Evolutionary conservation across 2,797 vertebrate species (phyloP).

Genomic region (Phataginus tetradactyla): DNA sequence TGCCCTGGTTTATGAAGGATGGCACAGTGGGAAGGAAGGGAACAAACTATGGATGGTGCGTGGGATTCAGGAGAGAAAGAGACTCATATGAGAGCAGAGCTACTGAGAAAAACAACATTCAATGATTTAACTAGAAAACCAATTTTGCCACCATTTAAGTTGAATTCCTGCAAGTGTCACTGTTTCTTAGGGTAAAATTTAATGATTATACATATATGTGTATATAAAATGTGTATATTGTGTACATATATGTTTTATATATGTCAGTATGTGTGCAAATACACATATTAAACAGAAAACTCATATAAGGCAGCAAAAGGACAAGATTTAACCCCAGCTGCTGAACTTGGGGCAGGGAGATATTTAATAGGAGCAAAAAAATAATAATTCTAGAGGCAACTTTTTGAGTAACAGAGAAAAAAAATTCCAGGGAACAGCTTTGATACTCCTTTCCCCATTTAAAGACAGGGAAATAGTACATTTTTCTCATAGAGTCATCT

Average conservation of each 20-base stretch:
- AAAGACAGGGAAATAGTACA: neutral
- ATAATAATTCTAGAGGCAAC: slow-evolving; percentile 12
- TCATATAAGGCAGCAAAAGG: neutral
- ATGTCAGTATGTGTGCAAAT: neutral
- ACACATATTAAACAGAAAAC: slow-evolving; percentile 11
- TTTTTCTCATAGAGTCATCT: slow-evolving; percentile 8
- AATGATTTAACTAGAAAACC: slow-evolving; percentile 56
- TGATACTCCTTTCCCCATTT: slow-evolving; percentile 18
- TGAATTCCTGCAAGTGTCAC: slow-evolving; percentile 28
- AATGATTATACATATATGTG: neutral
- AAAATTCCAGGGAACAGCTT: slow-evolving; percentile 36
- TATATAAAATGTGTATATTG: neutral
- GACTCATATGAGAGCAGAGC: slow-evolving; percentile 55
- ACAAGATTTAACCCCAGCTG: neutral
- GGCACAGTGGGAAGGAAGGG: slow-evolving; percentile 69
- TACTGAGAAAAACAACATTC: slow-evolving; percentile 56
- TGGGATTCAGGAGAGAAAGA: slow-evolving; percentile 64
- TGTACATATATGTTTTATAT: neutral
- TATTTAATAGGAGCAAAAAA: neutral
- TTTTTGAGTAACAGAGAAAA: slow-evolving; percentile 32
- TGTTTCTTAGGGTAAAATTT: slow-evolving; percentile 45
- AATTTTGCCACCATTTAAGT: slow-evolving; percentile 47
- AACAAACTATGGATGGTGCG: slow-evolving; percentile 62
- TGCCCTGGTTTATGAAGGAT: slow-evolving; percentile 66
- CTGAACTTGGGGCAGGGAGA: neutral